Base-by-base conservation (phyloP, 1,140 invertebrate species). In the Formica exsecta region DNA sequence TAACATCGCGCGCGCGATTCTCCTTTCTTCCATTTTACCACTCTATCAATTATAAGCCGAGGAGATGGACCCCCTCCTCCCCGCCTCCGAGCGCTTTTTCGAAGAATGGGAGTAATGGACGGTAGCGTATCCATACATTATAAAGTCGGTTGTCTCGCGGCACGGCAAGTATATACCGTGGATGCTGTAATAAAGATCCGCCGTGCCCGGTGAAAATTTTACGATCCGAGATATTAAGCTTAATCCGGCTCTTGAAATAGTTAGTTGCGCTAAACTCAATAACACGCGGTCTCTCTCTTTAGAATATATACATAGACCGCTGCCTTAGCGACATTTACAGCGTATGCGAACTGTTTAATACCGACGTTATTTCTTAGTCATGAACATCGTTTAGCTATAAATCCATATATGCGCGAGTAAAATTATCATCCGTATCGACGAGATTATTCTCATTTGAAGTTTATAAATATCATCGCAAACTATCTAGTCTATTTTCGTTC, bases 1-100 rank as follows among this genome's bases (percentile, higher is more conserved):
- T 32, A 57, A 13, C n/a, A 44, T 44, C 41, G 41, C 65, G 4
- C 65, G 2, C 44, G 41, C 9, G 44, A 29, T 16, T 57, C 29
- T 32, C 57, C 68, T 1, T 29, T 76, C 64, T 51, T 85, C 90
- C 71, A 84, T 83, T 92, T 92, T 93, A 93, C 92, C 93, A 92
- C 93, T 93, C 91, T 92, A 93, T 93, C 92, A 93, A 93, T 93
- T 93, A 93, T 88, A 87, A 51, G 85, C 9, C 36, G 91, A 81
- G 86, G n/a, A 36, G 75, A 85, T 68, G 83, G 71, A 76, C 62
- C 19, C 32, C 3, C 32, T 32, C 3, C 32, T 0, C 32, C 32
- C 32, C 32, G 0, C 32, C 32, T 32, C 3, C n/a, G 9, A 5
- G 16, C 38, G 6, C 8, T 61, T 87, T 90, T 83, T 76, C 68